These are phyloP conservation scores for Desoria tigrina DNA, from an alignment of 2,888 invertebrate species.

Conservation along the genomic window DNA sequence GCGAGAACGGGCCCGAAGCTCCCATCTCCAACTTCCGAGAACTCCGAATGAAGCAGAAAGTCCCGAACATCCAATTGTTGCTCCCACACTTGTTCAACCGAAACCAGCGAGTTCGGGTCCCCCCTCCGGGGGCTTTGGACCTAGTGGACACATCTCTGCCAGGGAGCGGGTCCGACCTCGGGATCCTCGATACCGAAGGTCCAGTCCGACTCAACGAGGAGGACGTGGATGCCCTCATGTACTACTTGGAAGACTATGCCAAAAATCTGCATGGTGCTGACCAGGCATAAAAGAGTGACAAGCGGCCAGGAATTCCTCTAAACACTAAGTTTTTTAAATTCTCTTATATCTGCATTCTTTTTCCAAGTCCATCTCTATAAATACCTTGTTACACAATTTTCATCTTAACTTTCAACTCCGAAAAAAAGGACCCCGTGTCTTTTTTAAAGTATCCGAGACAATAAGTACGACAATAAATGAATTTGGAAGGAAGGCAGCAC, in stretches of 20 bases:
- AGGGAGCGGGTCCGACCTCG: conserved; percentile 21
- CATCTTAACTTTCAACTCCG: no score
- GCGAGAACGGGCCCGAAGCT: conserved; percentile 25
- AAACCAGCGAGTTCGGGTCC: conserved; percentile 20
- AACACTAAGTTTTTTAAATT: no score
- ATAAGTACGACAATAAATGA: no score
- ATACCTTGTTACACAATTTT: no score
- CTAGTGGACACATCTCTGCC: no score
- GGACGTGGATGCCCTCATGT: conserved; percentile 37
- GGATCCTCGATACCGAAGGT: conserved; percentile 12
- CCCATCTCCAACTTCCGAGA: conserved; percentile 43
- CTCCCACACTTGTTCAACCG: conserved; percentile 39
- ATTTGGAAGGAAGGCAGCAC: no score
- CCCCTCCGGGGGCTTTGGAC: conserved; percentile 22
- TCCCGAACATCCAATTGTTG: conserved; percentile 38
- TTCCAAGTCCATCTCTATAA: no score
- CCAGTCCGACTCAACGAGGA: conserved; percentile 35
- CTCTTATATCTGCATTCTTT: no score
- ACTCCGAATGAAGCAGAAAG: conserved; percentile 44
- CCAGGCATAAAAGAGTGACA: neutral
- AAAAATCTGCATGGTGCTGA: conserved; percentile 5
- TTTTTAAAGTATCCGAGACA: no score
- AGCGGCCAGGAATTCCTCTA: neutral
- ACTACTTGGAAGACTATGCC: conserved; percentile 32
- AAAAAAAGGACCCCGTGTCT: no score